Conservation (phyloP, 1,140 invertebrate genomes). For the Drosophila quadrilineata region DNA sequence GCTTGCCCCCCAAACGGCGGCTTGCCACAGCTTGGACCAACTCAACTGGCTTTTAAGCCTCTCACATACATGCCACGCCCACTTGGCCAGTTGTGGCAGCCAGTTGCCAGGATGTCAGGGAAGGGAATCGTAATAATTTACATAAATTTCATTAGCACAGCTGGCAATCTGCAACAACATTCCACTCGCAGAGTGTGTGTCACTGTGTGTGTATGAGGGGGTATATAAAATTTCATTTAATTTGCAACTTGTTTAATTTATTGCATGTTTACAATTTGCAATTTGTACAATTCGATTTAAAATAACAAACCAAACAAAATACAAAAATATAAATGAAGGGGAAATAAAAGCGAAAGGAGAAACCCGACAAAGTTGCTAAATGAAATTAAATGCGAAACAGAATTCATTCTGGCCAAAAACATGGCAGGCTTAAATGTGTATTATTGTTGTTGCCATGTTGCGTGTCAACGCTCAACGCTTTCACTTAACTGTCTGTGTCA, state of each 20-base stretch:
- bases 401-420: constrained; percentile 31
- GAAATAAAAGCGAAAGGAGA: background rate
- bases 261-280: constrained; percentile 75
- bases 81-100: constrained; percentile 27
- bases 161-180: constrained; percentile 46
- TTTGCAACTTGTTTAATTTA: constrained; percentile 75
- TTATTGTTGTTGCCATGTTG: constrained; percentile 38
- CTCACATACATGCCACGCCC: constrained; percentile 36
- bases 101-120: no score
- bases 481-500: constrained; percentile 70
- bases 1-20: background rate
- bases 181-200: constrained; percentile 16
- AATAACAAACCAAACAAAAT: constrained; percentile 18
- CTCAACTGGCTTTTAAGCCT: constrained; percentile 10
- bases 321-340: background rate
- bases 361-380: constrained; percentile 66
- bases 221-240: constrained; percentile 66
- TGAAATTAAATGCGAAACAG: constrained; percentile 67
- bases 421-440: constrained; percentile 36
- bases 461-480: constrained; percentile 71
- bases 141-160: constrained; percentile 73
- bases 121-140: constrained; percentile 77
- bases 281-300: constrained; percentile 76
- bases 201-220: constrained; percentile 1
- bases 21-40: background rate